phyloP scores from a whole-genome alignment of 1,140 invertebrate species.

The Drosophila pachea region DNA sequence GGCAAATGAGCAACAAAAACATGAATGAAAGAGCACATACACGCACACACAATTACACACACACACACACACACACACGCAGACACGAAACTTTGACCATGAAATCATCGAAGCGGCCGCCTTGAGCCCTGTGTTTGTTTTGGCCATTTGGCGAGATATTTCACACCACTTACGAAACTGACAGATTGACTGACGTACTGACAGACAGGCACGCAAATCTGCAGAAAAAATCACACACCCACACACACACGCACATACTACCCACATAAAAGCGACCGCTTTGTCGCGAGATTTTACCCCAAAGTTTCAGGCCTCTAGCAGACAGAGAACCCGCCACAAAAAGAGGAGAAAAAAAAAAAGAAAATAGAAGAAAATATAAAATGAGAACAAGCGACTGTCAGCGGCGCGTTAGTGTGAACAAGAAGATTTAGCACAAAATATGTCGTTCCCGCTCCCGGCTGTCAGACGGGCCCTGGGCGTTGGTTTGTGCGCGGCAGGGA shows the following conservation, averaged over 20 bases:
- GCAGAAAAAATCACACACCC: conserved; percentile 30
- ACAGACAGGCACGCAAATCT: conserved; percentile 61
- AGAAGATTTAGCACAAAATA: conserved; percentile 75
- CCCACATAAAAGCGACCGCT: conserved; percentile 11
- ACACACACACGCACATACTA: conserved; percentile 19
- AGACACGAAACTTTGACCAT: conserved; percentile 45
- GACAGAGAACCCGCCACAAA: conserved; percentile 21
- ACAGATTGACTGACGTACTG: conserved; percentile 46
- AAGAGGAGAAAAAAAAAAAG: conserved; percentile 40
- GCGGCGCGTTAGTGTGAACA: conserved; percentile 72
- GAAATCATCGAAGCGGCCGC: conserved; percentile 50
- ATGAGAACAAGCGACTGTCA: conserved; percentile 70
- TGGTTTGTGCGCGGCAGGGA: conserved; percentile 41
- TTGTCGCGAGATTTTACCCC: conserved; percentile 20
- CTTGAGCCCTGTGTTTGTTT: conserved; percentile 67
- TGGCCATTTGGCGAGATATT: conserved; percentile 70
- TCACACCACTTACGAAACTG: conserved; percentile 48
- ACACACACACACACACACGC: conserved; percentile 1
- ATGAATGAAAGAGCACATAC: conserved; percentile 37
- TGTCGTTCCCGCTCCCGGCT: conserved; percentile 45
- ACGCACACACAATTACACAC: conserved; percentile 5
- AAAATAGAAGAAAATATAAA: conserved; percentile 39
- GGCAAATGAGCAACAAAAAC: conserved; percentile 11
- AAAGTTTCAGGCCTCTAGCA: conserved; percentile 33
- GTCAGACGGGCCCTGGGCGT: conserved; percentile 35